Percentiles rank a stretch among this genome's conserved stretches.
Evolutionary conservation across 2,113 vertebrate genomes (phyloP).

Genomic region (Hiodon alosoides): DNA sequence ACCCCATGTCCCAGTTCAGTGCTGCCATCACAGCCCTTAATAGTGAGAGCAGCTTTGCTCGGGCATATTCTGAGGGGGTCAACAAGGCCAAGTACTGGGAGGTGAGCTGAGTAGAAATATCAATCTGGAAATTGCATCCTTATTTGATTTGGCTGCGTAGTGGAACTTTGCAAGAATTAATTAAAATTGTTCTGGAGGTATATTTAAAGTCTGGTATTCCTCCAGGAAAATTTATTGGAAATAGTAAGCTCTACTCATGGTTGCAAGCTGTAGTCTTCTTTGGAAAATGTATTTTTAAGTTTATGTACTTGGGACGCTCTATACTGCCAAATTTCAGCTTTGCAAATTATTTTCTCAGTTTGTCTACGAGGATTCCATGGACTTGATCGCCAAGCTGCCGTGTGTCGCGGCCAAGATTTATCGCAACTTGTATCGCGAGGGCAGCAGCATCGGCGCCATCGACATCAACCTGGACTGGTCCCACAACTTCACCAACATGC

Average conservation of each 20-base stretch:
- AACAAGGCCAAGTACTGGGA: conserved; percentile 93
- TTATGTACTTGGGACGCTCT: no score
- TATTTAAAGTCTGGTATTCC: no score
- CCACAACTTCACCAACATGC: conserved; percentile 96
- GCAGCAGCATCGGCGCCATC: conserved; percentile 92
- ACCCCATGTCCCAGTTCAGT: conserved; percentile 97
- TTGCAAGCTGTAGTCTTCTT: no score
- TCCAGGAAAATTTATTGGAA: no score
- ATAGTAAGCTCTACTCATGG: no score
- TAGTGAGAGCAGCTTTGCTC: conserved; percentile 90
- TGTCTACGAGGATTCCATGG: conserved; percentile 93
- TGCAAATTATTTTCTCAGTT: conserved; percentile 56
- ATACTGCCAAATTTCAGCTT: no score
- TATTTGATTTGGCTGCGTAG: no score
- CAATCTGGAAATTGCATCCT: no score
- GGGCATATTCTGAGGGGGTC: conserved; percentile 87
- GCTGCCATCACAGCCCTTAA: conserved; percentile 91
- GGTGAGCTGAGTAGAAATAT: conserved; percentile 54
- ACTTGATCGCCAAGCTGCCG: conserved; percentile 92
- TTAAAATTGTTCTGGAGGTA: no score
- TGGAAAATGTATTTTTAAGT: no score
- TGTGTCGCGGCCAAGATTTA: conserved; percentile 97
- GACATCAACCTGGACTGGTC: conserved; percentile 94
- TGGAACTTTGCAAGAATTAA: no score
- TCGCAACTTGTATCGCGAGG: conserved; percentile 90